Base-by-base conservation (phyloP, 2,888 invertebrate species). In the Parnassius glacialis region DNA sequence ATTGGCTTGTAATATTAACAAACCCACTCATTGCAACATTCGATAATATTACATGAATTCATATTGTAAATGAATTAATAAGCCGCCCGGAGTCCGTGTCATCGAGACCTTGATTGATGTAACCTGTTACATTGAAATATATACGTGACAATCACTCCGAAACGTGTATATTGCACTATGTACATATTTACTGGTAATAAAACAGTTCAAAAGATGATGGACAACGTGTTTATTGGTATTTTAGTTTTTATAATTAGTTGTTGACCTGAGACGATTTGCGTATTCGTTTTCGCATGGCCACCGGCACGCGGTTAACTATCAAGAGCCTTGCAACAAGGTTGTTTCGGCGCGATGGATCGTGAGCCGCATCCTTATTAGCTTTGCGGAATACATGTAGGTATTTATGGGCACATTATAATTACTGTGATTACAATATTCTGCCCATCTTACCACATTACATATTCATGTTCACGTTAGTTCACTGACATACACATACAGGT, bases 281-380 rank as follows among this genome's bases (percentile, higher is more conserved):
- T 66, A 71, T 68, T 48, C 47, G 47, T 67, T 66, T 64, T 63
- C 66, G 68, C 67, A 68, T 67, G 68, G 67, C 65, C 67, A 65
- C 55, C 64, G 65, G 67, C 64, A 67, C 65, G 67, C 70, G 67
- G 68, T 67, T 65, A 68, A 70, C 61, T 66, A 66, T 67, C 68
- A 72, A 83, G 79, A 84, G 80, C 87, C 88, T 88, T 86, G 88
- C 76, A 68, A 72, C 88, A 87, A 89, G 89, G 89, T 83, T 87
- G 84, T 79, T 76, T 79, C 75, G 76, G 71, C 75, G 74, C 75
- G 76, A 73, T 74, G 74, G 73, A 68, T 73, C 82, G 74, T 83
- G 87, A 70, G 75, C 73, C 76, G 89, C 85, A 88, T 89, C 80
- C 69, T 67, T 81, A 87, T 79, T 80, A 83, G 81, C 83, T 81